Conservation (phyloP, 2,113 vertebrate genomes). For the Semicossyphus pulcher region DNA sequence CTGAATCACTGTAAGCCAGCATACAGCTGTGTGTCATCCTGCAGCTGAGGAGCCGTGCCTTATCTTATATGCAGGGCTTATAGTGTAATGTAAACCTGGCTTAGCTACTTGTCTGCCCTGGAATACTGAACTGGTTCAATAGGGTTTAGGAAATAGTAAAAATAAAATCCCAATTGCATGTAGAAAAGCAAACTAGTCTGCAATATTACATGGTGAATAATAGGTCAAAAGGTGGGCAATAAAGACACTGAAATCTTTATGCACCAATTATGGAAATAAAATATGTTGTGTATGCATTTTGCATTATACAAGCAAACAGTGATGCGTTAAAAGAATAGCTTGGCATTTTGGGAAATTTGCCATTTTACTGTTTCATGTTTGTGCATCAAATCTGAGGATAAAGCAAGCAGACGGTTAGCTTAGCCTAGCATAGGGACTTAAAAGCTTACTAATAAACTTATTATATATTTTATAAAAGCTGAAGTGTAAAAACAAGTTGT, state of each 20-base stretch:
- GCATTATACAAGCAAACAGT: not conserved
- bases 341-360: not conserved
- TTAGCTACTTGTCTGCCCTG: not conserved
- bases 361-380: too few species aligned
- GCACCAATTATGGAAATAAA: too few species aligned
- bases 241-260: too few species aligned
- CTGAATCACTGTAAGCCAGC: constrained; percentile 32
- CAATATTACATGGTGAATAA: not conserved
- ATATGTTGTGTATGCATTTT: too few species aligned
- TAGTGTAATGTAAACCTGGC: not conserved
- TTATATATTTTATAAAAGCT: too few species aligned
- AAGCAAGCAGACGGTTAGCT: not conserved
- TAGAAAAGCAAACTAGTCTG: not conserved
- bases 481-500: too few species aligned
- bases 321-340: not conserved
- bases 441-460: too few species aligned
- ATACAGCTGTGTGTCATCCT: constrained; percentile 31
- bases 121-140: not conserved
- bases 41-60: not conserved
- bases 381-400: not conserved
- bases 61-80: not conserved
- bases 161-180: not conserved
- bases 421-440: not conserved
- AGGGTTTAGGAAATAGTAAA: not conserved
- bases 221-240: too few species aligned